Evolutionary conservation across 2,888 invertebrate genomes (phyloP), one percentile per base, ranked within the genome.

Genomic region (Protophormia terraenovae): DNA sequence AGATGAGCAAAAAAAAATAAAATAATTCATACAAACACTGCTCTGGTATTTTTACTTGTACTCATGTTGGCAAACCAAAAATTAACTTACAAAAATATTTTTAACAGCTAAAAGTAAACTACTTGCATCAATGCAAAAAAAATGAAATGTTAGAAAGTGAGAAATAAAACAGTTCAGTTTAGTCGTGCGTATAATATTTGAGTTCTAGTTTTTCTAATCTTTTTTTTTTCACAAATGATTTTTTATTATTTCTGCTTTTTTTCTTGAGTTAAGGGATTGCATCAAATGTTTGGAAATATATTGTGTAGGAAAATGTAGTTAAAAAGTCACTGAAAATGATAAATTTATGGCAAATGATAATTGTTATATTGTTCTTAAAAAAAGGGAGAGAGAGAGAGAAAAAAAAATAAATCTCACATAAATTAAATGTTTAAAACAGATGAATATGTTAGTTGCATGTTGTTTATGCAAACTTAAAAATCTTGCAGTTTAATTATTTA

Each of bases 281-380:
- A n/a, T 84, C 38, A 77, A 76, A 67, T 77, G 45, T 62, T 69
- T 50, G 71, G 19, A 72, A 64, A 58, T n/a, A 64, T 50, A 64
- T 71, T 4, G 38, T 22, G 45, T 19, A 64, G 47, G 16, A 81
- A 78, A 79, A 85, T 80, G 62, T 73, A 78, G 72, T 79, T 80
- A 67, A 78, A 84, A 78, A 81, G 76, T 85, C 77, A 83, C 71
- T 60, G 69, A 71, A 85, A 82, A 81, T 84, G 76, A 85, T 87
- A 85, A 86, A 85, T 85, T 86, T 83, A 85, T 86, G 85, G 84
- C 69, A 86, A 82, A 78, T 80, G 50, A 76, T 81, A 82, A 86
- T 79, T 84, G 66, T 50, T 45, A 50, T 35, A 64, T 29, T 75
- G 53, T 35, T 41, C 53, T 62, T 32, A 19, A n/a, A n/a, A n/a